Percentiles rank a stretch among this genome's conserved stretches.
phyloP scores from a whole-genome alignment of 2,888 invertebrate genomes.

The Eremobia ochroleuca region DNA sequence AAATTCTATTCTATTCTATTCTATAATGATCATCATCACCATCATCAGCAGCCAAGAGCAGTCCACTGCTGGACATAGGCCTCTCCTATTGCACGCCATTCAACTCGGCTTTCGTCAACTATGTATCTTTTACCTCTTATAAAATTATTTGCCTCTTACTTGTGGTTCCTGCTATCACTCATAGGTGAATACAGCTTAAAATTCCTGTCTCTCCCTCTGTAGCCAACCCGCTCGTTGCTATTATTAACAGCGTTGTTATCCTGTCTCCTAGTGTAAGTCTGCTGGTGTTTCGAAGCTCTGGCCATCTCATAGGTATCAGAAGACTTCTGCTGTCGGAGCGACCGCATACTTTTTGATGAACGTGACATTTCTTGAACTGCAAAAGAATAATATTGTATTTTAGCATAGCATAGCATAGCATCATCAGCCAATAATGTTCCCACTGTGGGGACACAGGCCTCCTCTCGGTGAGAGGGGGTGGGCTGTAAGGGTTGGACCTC shows the following conservation, averaged over 20 bases:
- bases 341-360: slow-evolving; percentile 56
- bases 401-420: not conserved
- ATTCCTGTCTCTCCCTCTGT: slow-evolving; percentile 2
- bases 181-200: slow-evolving; percentile 50
- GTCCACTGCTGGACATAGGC: too few species aligned
- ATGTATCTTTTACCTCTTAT: not conserved
- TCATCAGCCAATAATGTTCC: not conserved
- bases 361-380: slow-evolving; percentile 60
- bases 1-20: too few species aligned
- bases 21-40: too few species aligned
- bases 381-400: not conserved
- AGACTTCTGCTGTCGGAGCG: slow-evolving; percentile 30
- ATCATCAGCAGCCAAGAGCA: too few species aligned
- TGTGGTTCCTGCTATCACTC: slow-evolving; percentile 31
- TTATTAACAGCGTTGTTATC: slow-evolving; percentile 13
- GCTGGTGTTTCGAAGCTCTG: slow-evolving; percentile 58
- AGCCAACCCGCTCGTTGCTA: not conserved
- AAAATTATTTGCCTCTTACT: slow-evolving; percentile 9
- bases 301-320: slow-evolving; percentile 11
- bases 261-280: slow-evolving; percentile 54
- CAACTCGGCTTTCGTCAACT: too few species aligned
- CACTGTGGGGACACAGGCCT: not conserved
- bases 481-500: too few species aligned
- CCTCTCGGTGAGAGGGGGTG: too few species aligned
- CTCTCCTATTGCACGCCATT: too few species aligned